These are phyloP conservation scores for Benthosema pterotum DNA, from an alignment of 2,797 vertebrate genomes.

Conservation along the genomic window DNA sequence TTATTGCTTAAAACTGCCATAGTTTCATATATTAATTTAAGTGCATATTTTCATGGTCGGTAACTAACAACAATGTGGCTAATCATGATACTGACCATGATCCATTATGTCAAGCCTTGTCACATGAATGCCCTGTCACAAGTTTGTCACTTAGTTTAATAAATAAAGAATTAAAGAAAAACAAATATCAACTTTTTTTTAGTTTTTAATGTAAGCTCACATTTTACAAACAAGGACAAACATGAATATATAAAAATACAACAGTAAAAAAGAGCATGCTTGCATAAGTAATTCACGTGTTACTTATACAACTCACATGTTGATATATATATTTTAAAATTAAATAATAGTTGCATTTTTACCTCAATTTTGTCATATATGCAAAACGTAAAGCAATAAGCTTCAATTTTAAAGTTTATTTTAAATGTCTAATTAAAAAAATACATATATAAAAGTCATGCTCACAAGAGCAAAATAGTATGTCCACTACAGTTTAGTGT, in stretches of 20 bases:
- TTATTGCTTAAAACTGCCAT: conserved; percentile 42
- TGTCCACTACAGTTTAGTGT: conserved; percentile 30
- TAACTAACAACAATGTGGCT: too few relatives aligned
- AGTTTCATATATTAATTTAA: too few relatives aligned
- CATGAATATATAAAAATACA: conserved; percentile 57
- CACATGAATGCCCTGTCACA: too few relatives aligned
- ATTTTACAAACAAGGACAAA: conserved; percentile 56
- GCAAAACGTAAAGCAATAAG: background rate
- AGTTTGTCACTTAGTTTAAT: too few relatives aligned
- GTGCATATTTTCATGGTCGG: too few relatives aligned
- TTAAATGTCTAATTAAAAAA: conserved; percentile 45
- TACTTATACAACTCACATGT: too few relatives aligned
- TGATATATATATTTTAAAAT: too few relatives aligned
- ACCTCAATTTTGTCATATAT: background rate
- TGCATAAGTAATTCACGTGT: background rate
- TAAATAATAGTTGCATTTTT: too few relatives aligned
- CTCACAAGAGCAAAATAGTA: conserved; percentile 28
- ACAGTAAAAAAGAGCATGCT: conserved; percentile 41
- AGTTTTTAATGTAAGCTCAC: conserved; percentile 10
- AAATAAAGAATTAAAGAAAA: too few relatives aligned
- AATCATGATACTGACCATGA: too few relatives aligned
- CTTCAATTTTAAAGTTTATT: background rate
- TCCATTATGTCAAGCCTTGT: too few relatives aligned
- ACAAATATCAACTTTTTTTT: too few relatives aligned
- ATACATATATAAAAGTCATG: conserved; percentile 37